A percentile compares a stretch with the other conserved stretches of the same genome.
phyloP scores from a whole-genome alignment of 2,797 vertebrate genomes.

The Pseudopleuronectes americanus region DNA sequence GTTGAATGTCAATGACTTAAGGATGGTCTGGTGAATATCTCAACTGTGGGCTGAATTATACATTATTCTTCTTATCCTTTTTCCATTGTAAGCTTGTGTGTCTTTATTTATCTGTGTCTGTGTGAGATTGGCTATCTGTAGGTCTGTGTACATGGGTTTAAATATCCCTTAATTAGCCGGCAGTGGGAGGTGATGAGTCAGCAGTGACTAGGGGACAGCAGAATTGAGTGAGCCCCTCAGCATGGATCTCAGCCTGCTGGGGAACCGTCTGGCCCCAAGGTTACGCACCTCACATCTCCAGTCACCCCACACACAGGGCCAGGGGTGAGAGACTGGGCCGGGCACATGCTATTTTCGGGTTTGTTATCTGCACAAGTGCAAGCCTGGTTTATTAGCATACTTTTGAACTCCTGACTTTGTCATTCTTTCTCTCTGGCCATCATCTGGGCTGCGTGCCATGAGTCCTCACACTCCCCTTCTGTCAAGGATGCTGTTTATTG shows the following conservation, averaged over 20 bases:
- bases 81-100: slow-evolving; percentile 26
- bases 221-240: slow-evolving; percentile 59
- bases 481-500: slow-evolving; percentile 53
- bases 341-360: slow-evolving; percentile 10
- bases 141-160: slow-evolving; percentile 35
- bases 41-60: slow-evolving; percentile 52
- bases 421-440: slow-evolving; percentile 25
- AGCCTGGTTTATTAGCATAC: slow-evolving; percentile 35
- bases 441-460: slow-evolving; percentile 53
- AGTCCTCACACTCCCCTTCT: slow-evolving; percentile 36
- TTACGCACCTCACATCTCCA: slow-evolving; percentile 50
- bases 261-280: slow-evolving; percentile 76
- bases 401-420: slow-evolving; percentile 42
- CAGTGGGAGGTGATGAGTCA: slow-evolving; percentile 57
- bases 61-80: slow-evolving; percentile 48
- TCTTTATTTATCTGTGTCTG: slow-evolving; percentile 18
- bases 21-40: slow-evolving; percentile 55
- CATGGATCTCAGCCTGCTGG: slow-evolving; percentile 72
- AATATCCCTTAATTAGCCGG: slow-evolving; percentile 36
- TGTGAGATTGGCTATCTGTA: slow-evolving; percentile 20
- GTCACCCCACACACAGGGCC: slow-evolving; percentile 61
- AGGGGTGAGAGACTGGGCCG: slow-evolving; percentile 13
- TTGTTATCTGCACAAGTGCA: slow-evolving; percentile 21
- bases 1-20: slow-evolving; percentile 72
- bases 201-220: slow-evolving; percentile 47